Conservation (phyloP, 2,888 invertebrate species). For the Cephus pulcher region DNA sequence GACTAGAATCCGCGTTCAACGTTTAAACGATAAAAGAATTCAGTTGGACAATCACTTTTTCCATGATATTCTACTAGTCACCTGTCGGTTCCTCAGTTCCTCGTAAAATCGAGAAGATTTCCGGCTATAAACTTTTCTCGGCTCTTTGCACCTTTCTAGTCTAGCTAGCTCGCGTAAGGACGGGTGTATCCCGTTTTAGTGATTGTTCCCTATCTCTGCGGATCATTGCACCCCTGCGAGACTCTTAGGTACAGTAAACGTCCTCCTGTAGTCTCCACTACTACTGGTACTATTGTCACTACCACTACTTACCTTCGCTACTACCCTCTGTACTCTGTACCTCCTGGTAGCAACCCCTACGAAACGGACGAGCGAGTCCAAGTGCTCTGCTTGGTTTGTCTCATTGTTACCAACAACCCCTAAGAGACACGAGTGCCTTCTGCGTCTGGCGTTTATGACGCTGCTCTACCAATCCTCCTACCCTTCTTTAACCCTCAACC, state of each 20-base stretch:
- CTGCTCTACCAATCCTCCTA: constrained; percentile 24
- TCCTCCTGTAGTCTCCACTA: not conserved
- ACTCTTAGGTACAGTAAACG: constrained; percentile 61
- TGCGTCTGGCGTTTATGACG: constrained; percentile 61
- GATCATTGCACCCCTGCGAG: constrained; percentile 59
- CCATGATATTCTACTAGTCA: not conserved
- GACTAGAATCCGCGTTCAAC: not conserved
- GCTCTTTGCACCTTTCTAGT: not conserved
- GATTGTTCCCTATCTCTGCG: constrained; percentile 50
- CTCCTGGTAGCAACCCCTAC: constrained; percentile 1
- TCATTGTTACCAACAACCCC: constrained; percentile 59
- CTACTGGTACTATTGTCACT: not conserved
- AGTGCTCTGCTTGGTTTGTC: constrained; percentile 46
- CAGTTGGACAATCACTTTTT: not conserved
- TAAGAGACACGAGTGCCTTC: constrained; percentile 43
- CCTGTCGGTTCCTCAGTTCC: not conserved
- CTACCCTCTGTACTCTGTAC: not conserved
- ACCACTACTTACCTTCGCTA: not conserved
- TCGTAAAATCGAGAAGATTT: not conserved
- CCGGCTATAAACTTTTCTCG: not conserved
- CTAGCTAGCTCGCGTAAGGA: not conserved
- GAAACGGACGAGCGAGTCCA: not conserved
- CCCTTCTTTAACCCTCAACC: not conserved
- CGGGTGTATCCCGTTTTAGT: constrained; percentile 47
- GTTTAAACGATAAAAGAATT: not conserved